Base-by-base conservation (phyloP, 37 sponge, comb jelly and placozoan species). In the Agelas oroides region DNA sequence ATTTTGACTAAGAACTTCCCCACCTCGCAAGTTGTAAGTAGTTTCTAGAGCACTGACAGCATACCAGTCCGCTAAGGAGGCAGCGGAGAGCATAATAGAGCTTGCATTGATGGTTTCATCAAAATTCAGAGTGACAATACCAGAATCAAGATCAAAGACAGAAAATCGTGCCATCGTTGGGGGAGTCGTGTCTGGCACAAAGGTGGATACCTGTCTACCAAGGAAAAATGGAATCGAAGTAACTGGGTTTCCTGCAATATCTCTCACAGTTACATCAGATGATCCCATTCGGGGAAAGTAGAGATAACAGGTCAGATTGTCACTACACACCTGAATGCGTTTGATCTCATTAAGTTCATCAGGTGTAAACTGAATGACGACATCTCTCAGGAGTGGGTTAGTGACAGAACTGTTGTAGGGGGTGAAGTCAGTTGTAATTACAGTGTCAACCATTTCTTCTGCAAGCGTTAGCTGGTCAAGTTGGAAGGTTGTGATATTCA, bases 281-380 rank as follows among this genome's bases (percentile, higher is more conserved):
- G 41, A 53, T 17, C n/a, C n/a, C 24, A 36, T 57, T 5, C 36
- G 64, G 21, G 90, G 88, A 75, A 92, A 92, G 64, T 59, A 70
- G 25, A 83, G 59, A 46, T 54, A 86, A 67, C 94, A 93, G 30
- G 83, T 77, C 2, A 23, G 14, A 31, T 86, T 83, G 37, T 82
- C 75, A 6, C 75, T n/a, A 54, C 94, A 93, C 18, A 93, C 34
- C 32, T 64, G 70, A 8, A 74, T 80, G 25, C 85, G 53, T 70
- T 95, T 92, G 70, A 95, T 79, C 58, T 92, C 84, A 79, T 95
- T 89, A 77, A 95, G 41, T 30, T 95, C 93, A 24, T 68, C 77
- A 17, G 75, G 62, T 38, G 75, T 76, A 24, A 89, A 81, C 1
- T 40, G 58, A 14, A 93, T 31, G 16, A 75, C 32, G 0, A 93